Evolutionary conservation across 2,797 vertebrate species (phyloP).

Genomic region (Darevskia nairensis): DNA sequence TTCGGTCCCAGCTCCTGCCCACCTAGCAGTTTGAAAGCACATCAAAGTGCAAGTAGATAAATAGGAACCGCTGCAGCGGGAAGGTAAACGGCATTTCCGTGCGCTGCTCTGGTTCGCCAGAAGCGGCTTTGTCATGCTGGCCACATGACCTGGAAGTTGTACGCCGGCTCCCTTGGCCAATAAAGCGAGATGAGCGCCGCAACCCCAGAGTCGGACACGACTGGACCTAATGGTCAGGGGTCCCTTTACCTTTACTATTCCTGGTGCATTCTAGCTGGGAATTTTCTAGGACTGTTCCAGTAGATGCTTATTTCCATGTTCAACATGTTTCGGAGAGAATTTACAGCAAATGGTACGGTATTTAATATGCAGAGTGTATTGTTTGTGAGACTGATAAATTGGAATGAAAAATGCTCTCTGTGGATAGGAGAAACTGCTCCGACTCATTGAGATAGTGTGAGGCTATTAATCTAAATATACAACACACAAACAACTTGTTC

Average conservation of each 20-base stretch:
- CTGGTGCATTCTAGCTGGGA: not conserved
- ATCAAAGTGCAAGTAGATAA: no score
- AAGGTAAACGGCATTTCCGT: no score
- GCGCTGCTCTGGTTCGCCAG: no score
- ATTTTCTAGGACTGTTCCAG: not conserved
- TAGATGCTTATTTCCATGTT: not conserved
- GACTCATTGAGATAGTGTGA: not conserved
- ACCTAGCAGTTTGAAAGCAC: no score
- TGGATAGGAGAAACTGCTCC: not conserved
- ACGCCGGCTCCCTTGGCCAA: no score
- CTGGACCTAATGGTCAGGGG: no score
- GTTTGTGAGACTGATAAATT: not conserved
- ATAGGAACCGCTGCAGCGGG: no score
- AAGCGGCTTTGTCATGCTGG: no score
- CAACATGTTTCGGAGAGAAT: not conserved
- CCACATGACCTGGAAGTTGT: no score
- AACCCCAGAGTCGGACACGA: no score
- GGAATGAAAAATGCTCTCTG: not conserved
- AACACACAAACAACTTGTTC: not conserved
- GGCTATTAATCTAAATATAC: slow-evolving; percentile 1
- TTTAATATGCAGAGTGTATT: not conserved
- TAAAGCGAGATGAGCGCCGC: no score
- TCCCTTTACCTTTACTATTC: not conserved
- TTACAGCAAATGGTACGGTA: not conserved
- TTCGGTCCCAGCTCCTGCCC: no score